These are phyloP conservation scores for Desoria tigrina DNA, from an alignment of 2,888 invertebrate genomes.

Conservation along the genomic window DNA sequence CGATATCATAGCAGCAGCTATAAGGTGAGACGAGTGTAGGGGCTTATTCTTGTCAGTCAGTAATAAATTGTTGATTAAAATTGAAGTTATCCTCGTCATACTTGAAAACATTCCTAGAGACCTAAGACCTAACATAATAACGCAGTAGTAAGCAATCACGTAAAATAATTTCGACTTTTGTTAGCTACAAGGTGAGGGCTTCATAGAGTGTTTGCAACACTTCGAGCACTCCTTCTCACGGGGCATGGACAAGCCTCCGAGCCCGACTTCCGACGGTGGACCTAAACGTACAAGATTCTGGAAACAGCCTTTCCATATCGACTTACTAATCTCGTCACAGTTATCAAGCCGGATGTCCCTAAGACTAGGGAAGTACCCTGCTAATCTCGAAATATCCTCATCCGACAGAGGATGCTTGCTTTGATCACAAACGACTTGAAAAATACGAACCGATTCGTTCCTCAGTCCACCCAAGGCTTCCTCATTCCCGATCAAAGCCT, in stretches of 20 bases:
- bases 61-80: too few species aligned
- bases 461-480: background rate
- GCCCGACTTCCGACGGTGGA: slow-evolving; percentile 18
- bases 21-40: too few species aligned
- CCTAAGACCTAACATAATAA: too few species aligned
- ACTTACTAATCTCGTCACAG: slow-evolving; percentile 6
- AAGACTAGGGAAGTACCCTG: slow-evolving; percentile 18
- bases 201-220: slow-evolving; percentile 7
- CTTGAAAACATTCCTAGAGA: too few species aligned
- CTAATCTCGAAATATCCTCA: slow-evolving; percentile 5
- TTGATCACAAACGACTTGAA: slow-evolving; percentile 17
- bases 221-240: slow-evolving; percentile 22
- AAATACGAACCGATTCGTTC: slow-evolving; percentile 6
- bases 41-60: too few species aligned
- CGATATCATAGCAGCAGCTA: too few species aligned
- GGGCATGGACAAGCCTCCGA: slow-evolving; percentile 20
- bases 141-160: too few species aligned
- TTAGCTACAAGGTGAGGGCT: too few species aligned
- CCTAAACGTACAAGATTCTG: slow-evolving; percentile 10
- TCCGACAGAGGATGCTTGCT: background rate
- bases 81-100: too few species aligned
- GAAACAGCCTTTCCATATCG: slow-evolving; percentile 13
- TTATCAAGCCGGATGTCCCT: slow-evolving; percentile 10
- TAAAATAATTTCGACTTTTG: too few species aligned
- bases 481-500: slow-evolving; percentile 17